phyloP scores from a whole-genome alignment of 2,888 invertebrate species.

The Leuctra nigra region DNA sequence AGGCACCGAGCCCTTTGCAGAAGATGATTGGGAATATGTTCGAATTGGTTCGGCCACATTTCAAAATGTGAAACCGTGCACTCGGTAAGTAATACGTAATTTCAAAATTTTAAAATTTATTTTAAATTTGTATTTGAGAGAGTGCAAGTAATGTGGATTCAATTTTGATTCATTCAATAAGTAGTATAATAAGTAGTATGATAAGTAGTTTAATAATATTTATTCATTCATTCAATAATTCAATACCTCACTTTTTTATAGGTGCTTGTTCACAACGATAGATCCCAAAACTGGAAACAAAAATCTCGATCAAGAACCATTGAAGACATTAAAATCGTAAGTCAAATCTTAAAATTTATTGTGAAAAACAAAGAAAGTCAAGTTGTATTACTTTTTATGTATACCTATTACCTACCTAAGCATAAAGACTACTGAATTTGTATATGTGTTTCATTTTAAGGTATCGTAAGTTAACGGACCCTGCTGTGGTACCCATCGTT shows the following conservation, averaged over 20 bases:
- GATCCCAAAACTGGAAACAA: constrained; percentile 37
- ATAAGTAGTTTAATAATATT: too few species aligned
- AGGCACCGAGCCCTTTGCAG: constrained; percentile 32
- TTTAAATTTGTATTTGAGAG: too few species aligned
- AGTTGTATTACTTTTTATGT: too few species aligned
- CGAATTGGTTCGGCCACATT: constrained; percentile 35
- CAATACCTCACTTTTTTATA: constrained; percentile 28
- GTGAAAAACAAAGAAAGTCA: too few species aligned
- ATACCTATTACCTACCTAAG: too few species aligned
- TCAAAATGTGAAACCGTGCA: constrained; percentile 36
- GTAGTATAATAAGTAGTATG: too few species aligned
- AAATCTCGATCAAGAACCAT: constrained; percentile 37
- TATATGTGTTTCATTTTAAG: not conserved
- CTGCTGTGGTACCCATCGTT: not conserved
- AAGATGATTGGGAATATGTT: constrained; percentile 38
- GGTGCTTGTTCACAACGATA: constrained; percentile 39
- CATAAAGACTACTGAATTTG: not conserved
- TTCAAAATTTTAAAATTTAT: too few species aligned
- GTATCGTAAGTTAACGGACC: constrained; percentile 3
- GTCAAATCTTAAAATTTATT: too few species aligned
- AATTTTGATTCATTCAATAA: too few species aligned
- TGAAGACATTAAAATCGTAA: constrained; percentile 38
- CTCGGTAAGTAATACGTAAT: constrained; percentile 36
- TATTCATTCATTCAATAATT: too few species aligned
- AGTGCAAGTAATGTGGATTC: too few species aligned